Base-by-base conservation (phyloP, 2,113 vertebrate species). In the Stictonetta naevosa region DNA sequence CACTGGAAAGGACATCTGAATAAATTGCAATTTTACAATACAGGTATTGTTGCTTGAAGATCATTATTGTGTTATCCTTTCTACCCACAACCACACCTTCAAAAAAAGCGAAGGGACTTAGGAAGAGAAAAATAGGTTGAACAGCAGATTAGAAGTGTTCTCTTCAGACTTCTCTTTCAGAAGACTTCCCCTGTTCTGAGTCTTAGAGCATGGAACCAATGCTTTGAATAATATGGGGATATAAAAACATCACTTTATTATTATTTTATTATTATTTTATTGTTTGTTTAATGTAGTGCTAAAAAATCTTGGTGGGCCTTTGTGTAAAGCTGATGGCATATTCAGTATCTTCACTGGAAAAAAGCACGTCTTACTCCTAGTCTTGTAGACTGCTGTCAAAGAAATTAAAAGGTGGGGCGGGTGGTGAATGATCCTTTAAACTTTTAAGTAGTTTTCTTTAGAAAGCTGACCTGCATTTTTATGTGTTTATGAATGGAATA, bases 11-110 rank as follows among this genome's bases (percentile, higher is more conserved):
- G 87, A 89, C 58, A 90, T 90, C 77, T 96, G 84, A 96, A 94
- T 93, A 97, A 97, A 96, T 95, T 89, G 92, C 20, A 1, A 80
- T 94, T 97, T 93, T 89, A 91, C 67, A 95, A 50, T 84, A 44
- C 42, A 82, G 36, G 40, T 95, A 92, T 96, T 94, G 94, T 96
- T 96, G 68, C 67, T 89, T 44, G 62, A 85, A 94, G 83, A 88
- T 82, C 92, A 69, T 92, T 89, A 91, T 79, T 93, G 59, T 13
- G 21, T 89, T 83, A 68, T 78, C 69, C 58, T 68, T 92, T 96
- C 60, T 85, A 63, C 34, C 46, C 33, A 83, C 22, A 76, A 36
- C 71, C 74, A 85, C 94, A 87, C 82, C 84, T 84, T 55, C 8
- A 29, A 28, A 55, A 81, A 80, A 88, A 89, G 60, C 56, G 44